Conservation (phyloP, 2,888 invertebrate genomes). For the Amiota communis region DNA sequence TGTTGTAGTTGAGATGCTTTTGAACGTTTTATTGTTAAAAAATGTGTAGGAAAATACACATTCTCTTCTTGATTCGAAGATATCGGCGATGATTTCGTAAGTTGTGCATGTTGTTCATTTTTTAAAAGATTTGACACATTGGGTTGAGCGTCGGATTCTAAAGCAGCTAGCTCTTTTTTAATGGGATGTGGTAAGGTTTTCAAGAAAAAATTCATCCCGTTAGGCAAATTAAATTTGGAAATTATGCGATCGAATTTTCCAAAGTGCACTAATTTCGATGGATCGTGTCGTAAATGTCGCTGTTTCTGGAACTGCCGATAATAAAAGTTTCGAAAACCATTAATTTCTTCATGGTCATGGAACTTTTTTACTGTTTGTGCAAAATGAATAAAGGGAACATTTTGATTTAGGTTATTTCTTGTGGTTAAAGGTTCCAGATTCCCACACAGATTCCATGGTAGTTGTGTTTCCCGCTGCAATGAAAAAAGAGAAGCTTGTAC, state of each 20-base stretch:
- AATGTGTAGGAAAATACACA: conserved; percentile 65
- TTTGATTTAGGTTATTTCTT: conserved; percentile 78
- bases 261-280: conserved; percentile 62
- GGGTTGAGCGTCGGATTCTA: conserved; percentile 69
- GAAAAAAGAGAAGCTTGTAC: conserved; percentile 72
- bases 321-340: too few relatives aligned
- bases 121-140: conserved; percentile 59
- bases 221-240: conserved; percentile 54
- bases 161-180: conserved; percentile 64
- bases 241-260: conserved; percentile 59
- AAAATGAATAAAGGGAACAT: conserved; percentile 85
- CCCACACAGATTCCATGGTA: conserved; percentile 72
- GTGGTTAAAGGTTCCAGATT: conserved; percentile 70
- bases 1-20: conserved; percentile 9
- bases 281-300: too few relatives aligned
- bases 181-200: conserved; percentile 61
- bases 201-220: conserved; percentile 62
- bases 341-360: background rate
- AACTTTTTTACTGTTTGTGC: conserved; percentile 76
- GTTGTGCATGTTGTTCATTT: conserved; percentile 57
- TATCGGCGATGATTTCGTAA: conserved; percentile 47
- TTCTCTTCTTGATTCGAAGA: conserved; percentile 59
- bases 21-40: conserved; percentile 59
- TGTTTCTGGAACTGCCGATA: conserved; percentile 54
- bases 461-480: conserved; percentile 69